Percentiles rank a stretch among this genome's conserved stretches.
phyloP scores from a whole-genome alignment of 2,113 vertebrate species.

The Apeltes quadracus region DNA sequence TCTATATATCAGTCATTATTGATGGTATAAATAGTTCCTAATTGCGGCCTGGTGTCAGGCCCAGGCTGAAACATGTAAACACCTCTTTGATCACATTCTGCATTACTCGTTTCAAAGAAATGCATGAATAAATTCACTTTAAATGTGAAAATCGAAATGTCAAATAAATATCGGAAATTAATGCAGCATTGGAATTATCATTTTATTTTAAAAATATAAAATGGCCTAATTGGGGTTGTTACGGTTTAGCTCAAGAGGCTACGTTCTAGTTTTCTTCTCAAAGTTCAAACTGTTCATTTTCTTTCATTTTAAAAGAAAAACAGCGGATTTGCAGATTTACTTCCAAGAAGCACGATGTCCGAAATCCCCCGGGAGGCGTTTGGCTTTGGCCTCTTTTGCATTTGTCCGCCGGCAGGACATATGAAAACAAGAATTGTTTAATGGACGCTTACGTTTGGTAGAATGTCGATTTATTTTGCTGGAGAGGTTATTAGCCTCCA shows the following conservation, averaged over 20 bases:
- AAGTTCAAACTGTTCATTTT: not conserved
- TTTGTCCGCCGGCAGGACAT: constrained; percentile 12
- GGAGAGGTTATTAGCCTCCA: not conserved
- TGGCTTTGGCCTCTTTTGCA: constrained; percentile 39
- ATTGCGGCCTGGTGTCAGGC: not conserved
- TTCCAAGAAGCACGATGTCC: not conserved
- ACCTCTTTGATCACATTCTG: not conserved
- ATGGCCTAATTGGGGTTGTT: not conserved
- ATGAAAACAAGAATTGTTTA: constrained; percentile 61
- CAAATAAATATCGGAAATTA: not conserved
- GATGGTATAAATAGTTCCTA: not conserved
- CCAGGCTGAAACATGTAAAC: not conserved
- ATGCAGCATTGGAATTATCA: fast-evolving
- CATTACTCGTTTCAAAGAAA: not conserved
- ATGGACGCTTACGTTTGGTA: constrained; percentile 40
- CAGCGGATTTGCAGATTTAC: not conserved
- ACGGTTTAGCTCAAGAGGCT: not conserved
- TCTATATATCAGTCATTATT: not conserved
- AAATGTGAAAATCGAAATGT: not conserved
- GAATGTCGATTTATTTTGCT: constrained; percentile 36
- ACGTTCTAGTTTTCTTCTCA: not conserved
- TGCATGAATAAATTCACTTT: not conserved
- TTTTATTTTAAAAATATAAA: not conserved
- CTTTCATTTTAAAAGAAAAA: not conserved
- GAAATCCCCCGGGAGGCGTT: not conserved